These are phyloP conservation scores for Heliconius erato DNA, from an alignment of 2,888 invertebrate species.

Conservation along the genomic window DNA sequence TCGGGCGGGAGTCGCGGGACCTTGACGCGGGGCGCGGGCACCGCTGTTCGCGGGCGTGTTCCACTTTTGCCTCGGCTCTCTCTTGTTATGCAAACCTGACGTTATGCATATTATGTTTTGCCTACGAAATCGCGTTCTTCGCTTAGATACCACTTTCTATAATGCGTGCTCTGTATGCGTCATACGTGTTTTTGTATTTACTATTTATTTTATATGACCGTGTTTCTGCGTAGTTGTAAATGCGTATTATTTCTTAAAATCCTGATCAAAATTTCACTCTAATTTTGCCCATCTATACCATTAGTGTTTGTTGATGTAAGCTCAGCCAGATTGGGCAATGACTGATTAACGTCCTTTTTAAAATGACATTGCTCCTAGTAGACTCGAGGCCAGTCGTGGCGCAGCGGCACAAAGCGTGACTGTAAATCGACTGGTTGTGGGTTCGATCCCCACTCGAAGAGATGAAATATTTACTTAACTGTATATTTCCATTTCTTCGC, in stretches of 20 bases:
- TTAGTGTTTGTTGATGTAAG: background rate
- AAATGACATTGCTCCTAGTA: background rate
- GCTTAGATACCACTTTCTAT: slow-evolving; percentile 77
- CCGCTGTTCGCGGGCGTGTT: slow-evolving; percentile 78
- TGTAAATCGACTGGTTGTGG: too few species aligned
- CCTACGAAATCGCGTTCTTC: slow-evolving; percentile 73
- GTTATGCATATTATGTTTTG: slow-evolving; percentile 84
- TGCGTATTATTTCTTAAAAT: slow-evolving; percentile 3
- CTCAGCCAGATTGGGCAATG: background rate
- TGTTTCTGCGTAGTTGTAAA: slow-evolving; percentile 14
- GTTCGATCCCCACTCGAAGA: too few species aligned
- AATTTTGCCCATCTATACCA: background rate
- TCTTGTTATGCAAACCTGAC: slow-evolving; percentile 85
- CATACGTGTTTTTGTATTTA: slow-evolving; percentile 46
- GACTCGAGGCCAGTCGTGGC: too few species aligned
- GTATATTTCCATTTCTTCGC: too few species aligned
- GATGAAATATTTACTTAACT: too few species aligned
- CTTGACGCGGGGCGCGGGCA: slow-evolving; percentile 71
- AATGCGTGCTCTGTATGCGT: slow-evolving; percentile 57
- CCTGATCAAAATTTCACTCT: background rate
- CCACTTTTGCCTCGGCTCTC: slow-evolving; percentile 82
- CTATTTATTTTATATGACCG: slow-evolving; percentile 8
- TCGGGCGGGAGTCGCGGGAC: slow-evolving; percentile 58
- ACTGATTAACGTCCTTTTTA: background rate
- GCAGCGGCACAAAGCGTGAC: too few species aligned